These are phyloP conservation scores for Drosophila planitibia DNA, from an alignment of 2,888 invertebrate species.

Conservation along the genomic window DNA sequence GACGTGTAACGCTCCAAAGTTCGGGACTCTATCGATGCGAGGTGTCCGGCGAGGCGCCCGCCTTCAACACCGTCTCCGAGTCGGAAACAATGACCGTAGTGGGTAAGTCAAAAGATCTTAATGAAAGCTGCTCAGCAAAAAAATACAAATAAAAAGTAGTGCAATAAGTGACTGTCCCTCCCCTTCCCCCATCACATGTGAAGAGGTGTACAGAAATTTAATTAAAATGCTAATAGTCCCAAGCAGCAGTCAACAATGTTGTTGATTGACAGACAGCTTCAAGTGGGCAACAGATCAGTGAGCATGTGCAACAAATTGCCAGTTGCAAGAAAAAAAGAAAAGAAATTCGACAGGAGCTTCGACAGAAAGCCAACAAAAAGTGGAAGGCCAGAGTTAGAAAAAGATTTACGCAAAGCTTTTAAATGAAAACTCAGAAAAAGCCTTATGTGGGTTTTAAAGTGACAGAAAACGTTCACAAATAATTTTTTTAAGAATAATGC, in stretches of 20 bases:
- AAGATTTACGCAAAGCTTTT: not conserved
- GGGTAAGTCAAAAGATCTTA: slow-evolving; percentile 86
- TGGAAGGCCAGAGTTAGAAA: slow-evolving; percentile 6
- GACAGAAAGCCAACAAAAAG: slow-evolving; percentile 25
- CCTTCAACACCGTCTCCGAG: slow-evolving; percentile 91
- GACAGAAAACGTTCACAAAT: too few relatives aligned
- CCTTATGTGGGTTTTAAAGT: too few relatives aligned
- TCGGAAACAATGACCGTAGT: slow-evolving; percentile 91
- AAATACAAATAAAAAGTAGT: not conserved
- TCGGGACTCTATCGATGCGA: slow-evolving; percentile 92
- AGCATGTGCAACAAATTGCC: slow-evolving; percentile 70
- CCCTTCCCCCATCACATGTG: not conserved
- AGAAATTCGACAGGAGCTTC: not conserved
- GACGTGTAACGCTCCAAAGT: slow-evolving; percentile 89
- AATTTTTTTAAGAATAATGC: too few relatives aligned
- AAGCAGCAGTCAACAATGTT: slow-evolving; percentile 69
- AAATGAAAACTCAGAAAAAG: too few relatives aligned
- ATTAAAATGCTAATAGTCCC: slow-evolving; percentile 79
- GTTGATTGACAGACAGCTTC: slow-evolving; percentile 62
- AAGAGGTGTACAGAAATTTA: slow-evolving; percentile 62
- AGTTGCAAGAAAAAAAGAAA: slow-evolving; percentile 6
- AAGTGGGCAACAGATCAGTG: slow-evolving; percentile 24
- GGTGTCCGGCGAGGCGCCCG: slow-evolving; percentile 91
- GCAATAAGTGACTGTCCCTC: not conserved
- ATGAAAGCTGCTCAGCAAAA: slow-evolving; percentile 17